A percentile compares a stretch with the other conserved stretches of the same genome.
These are phyloP conservation scores for Lateolabrax maculatus DNA, from an alignment of 2,797 vertebrate genomes.

Conservation along the genomic window DNA sequence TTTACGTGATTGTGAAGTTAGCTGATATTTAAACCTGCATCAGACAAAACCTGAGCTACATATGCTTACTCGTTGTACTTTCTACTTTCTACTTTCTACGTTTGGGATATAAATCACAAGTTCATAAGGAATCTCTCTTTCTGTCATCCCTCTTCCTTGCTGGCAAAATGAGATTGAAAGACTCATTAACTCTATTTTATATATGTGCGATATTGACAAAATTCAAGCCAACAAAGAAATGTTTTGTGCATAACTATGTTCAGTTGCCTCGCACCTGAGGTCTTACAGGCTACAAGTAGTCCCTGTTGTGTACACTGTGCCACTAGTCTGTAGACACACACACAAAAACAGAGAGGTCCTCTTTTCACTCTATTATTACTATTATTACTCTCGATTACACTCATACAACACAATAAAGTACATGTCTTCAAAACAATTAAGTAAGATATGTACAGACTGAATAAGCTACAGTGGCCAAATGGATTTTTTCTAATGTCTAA, in stretches of 20 bases:
- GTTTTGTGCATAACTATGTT: neutral
- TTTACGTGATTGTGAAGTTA: neutral
- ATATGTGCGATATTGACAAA: neutral
- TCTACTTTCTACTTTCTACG: neutral
- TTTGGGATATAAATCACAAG: neutral
- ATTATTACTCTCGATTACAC: too few relatives aligned
- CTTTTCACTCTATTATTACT: slow-evolving; percentile 3
- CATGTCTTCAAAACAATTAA: slow-evolving; percentile 14
- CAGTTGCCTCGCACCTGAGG: neutral
- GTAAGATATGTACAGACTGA: neutral
- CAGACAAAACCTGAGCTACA: neutral
- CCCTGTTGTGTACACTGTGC: neutral
- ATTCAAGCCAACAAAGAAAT: neutral
- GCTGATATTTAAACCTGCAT: neutral
- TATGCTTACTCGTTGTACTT: neutral
- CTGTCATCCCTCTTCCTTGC: neutral
- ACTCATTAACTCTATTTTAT: neutral
- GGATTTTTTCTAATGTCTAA: slow-evolving; percentile 2
- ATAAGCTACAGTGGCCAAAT: neutral
- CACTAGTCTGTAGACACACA: neutral
- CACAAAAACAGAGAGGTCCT: neutral
- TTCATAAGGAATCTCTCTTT: neutral
- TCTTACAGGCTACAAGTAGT: neutral
- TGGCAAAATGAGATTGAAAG: neutral
- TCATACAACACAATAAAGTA: slow-evolving; percentile 22